Percentiles rank a stretch among this genome's conserved stretches.
Evolutionary conservation across 2,888 invertebrate species (phyloP).

Genomic region (Leucophenga montana): DNA sequence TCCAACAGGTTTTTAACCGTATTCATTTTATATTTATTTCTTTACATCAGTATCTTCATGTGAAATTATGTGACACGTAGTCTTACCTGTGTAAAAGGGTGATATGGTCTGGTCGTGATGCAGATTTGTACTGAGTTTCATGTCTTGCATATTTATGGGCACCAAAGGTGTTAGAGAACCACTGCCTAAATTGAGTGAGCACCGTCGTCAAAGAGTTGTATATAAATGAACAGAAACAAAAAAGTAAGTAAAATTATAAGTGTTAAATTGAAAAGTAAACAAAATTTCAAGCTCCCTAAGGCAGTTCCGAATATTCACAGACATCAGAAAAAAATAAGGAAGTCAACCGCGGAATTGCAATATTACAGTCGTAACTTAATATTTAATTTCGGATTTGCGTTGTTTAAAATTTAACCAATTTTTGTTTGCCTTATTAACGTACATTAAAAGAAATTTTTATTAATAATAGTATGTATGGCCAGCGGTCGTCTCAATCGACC

Average conservation of each 20-base stretch:
- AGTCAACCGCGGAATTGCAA: no score
- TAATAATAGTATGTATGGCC: no score
- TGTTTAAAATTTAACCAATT: no score
- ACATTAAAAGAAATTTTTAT: no score
- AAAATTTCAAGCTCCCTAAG: not conserved
- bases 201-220: no score
- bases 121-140: constrained; percentile 79
- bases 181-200: constrained; percentile 71
- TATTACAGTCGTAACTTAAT: no score
- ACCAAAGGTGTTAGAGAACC: constrained; percentile 82
- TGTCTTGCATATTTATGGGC: constrained; percentile 84
- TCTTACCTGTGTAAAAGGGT: constrained; percentile 81
- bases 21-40: not conserved
- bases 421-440: no score
- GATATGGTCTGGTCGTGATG: constrained; percentile 79
- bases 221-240: not conserved
- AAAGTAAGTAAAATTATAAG: not conserved
- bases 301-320: no score
- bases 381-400: no score
- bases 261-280: not conserved
- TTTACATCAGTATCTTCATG: not conserved
- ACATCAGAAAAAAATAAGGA: no score
- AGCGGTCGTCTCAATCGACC: no score
- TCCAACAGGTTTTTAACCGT: not conserved
- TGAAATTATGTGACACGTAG: not conserved